Evolutionary conservation across 2,797 vertebrate species (phyloP), one percentile per base, ranked within the genome.

Genomic region (Amphiprion clarkii): DNA sequence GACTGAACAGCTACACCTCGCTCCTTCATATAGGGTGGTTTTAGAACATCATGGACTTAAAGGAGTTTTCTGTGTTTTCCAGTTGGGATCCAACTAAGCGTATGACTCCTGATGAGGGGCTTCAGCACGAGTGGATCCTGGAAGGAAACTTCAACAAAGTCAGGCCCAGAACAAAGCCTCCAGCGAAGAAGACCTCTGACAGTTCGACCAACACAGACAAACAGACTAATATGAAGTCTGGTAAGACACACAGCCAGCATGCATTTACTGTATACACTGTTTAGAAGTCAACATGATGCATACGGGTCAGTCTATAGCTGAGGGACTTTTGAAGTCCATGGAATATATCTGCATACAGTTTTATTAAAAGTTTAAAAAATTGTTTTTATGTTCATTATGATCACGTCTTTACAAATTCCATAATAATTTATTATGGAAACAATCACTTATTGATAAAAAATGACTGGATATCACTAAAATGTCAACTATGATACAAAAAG

Each of bases 11-110:
- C n/a, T 29, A 33, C 33, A 12, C 6, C 3, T 23, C 21, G 17
- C 31, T 31, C 6, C 31, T 6, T 31, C 36, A 40, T 3, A 8
- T 25, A 25, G 11, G 11, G 12, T 13, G 1, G 13, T 40, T 40
- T 40, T 11, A 13, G 39, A 13, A 4, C 10, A 11, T 40, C 9
- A 11, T 10, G 39, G 33, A 36, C 8, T 36, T 10, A 36, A 36
- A 10, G 9, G 7, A 9, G 33, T 36, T 36, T 7, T 61, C 6
- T 74, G 25, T 36, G 9, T 14, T 71, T 74, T 81, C 53, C 60
- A 96, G 95, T 25, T 99, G 97, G 97, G 96, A 99, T 84, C 97
- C 97, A 23, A 90, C 94, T 16, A 95, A 96, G 77, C 96, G 97
- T 4, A 96, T 98, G 96, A 97, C 96, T 74, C 98, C 97, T 0